Base-by-base conservation (phyloP, 2,888 invertebrate species). In the Spilarctia lutea region DNA sequence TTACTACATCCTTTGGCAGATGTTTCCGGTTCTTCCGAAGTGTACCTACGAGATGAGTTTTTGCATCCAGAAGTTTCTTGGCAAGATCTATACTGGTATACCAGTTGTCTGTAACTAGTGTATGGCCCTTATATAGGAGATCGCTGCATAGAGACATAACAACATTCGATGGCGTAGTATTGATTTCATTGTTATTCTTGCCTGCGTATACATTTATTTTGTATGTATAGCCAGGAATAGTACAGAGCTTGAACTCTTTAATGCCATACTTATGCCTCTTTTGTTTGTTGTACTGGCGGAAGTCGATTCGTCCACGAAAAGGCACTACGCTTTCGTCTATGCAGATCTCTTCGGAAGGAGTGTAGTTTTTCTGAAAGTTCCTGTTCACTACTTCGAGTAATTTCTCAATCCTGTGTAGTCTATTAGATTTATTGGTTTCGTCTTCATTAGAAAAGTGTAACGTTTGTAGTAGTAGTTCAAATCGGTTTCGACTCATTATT, bases 1-100 rank as follows among this genome's bases (percentile, higher is more conserved):
- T 73, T 66, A 76, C 72, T 66, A 74, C 76, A 67, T 74, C 72
- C 69, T 78, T 81, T 67, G 78, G 78, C 45, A 79, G 56, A 72
- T 71, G 52, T 73, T 71, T 75, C 65, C 76, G 60, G 68, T 78
- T 81, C 56, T 79, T 81, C 27, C 78, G 72, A 48, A 81, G 60
- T 18, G 80, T 80, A 48, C 68, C 68, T 30, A 68, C 68, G 48
- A 48, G 48, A 30, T 68, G 68, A 30, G 68, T 68, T 20, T 68
- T 20, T 45, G 67, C 67, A 45, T 48, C 68, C 18, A 68, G 24
- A 68, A 80, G 68, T 71, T 79, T 71, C 66, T 72, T 72, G 4
- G 74, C 42, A 7, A 42, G 11, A 42, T 42, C 42, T 11, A 42
- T 42, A 42, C 42, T 42, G 11, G 42, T 42, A 11, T 42, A 42